A percentile compares a stretch with the other conserved stretches of the same genome.
These are phyloP conservation scores for Hippocampus abdominalis DNA, from an alignment of 2,113 vertebrate genomes.

Conservation along the genomic window DNA sequence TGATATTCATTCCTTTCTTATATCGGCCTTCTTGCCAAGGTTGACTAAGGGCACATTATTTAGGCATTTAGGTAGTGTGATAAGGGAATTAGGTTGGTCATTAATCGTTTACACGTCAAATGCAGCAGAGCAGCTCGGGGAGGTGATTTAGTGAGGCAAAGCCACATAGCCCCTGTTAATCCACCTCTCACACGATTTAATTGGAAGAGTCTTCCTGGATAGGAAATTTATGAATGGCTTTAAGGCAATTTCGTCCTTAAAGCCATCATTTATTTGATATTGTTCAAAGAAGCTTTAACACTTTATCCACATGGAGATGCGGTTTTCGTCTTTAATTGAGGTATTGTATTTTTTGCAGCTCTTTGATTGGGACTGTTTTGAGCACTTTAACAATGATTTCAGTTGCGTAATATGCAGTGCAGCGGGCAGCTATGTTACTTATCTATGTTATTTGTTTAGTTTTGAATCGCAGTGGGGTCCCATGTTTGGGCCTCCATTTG, in stretches of 20 bases:
- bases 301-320: slow-evolving; percentile 62
- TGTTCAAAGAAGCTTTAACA: slow-evolving; percentile 68
- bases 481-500: slow-evolving; percentile 54
- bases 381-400: slow-evolving; percentile 3
- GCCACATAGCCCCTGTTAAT: slow-evolving; percentile 74
- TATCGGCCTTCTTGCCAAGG: slow-evolving; percentile 69
- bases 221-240: slow-evolving; percentile 75
- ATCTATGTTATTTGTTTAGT: slow-evolving; percentile 10
- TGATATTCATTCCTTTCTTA: slow-evolving; percentile 71
- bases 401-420: slow-evolving; percentile 12
- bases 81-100: slow-evolving; percentile 77
- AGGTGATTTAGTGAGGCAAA: slow-evolving; percentile 72
- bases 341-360: slow-evolving; percentile 49
- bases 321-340: slow-evolving; percentile 53
- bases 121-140: slow-evolving; percentile 72
- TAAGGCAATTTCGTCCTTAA: slow-evolving; percentile 70
- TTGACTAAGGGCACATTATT: slow-evolving; percentile 77
- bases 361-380: slow-evolving; percentile 26
- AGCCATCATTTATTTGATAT: slow-evolving; percentile 70
- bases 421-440: slow-evolving; percentile 5
- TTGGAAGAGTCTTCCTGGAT: slow-evolving; percentile 75
- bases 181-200: slow-evolving; percentile 77
- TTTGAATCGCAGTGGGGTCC: slow-evolving; percentile 18
- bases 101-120: slow-evolving; percentile 77
- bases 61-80: slow-evolving; percentile 74